phyloP scores from a whole-genome alignment of 2,888 invertebrate species.

The Callyntrura guangdongensis region DNA sequence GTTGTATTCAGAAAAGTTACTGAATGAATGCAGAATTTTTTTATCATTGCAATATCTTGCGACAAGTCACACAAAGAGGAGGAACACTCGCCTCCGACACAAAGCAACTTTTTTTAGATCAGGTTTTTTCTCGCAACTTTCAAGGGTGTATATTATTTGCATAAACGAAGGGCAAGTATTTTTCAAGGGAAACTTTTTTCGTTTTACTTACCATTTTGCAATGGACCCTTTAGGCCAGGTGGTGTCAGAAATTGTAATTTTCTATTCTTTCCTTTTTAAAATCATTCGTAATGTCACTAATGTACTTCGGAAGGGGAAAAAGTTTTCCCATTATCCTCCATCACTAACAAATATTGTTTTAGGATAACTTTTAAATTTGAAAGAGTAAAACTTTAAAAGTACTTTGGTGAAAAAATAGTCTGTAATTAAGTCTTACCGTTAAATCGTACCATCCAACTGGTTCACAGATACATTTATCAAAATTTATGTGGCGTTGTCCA shows the following conservation, averaged over 20 bases:
- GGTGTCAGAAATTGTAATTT: not conserved
- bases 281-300: no score
- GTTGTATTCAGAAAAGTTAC: not conserved
- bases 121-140: constrained; percentile 4
- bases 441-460: no score
- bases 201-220: not conserved
- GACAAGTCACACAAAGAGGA: not conserved
- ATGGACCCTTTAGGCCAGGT: constrained; percentile 7
- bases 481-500: no score
- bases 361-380: no score
- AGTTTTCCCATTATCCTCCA: not conserved
- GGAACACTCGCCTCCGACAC: not conserved
- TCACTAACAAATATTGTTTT: not conserved
- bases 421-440: no score
- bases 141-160: constrained; percentile 19
- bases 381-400: constrained; percentile 6
- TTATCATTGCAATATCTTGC: constrained; percentile 2
- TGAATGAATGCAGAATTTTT: constrained; percentile 15
- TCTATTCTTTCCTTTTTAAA: not conserved
- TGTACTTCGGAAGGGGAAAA: not conserved
- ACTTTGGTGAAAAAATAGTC: not conserved
- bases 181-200: not conserved
- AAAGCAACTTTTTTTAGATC: not conserved
- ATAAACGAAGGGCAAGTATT: not conserved
- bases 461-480: no score